Evolutionary conservation across 1,140 invertebrate species (phyloP).

Genomic region (Drosophila bipectinata): DNA sequence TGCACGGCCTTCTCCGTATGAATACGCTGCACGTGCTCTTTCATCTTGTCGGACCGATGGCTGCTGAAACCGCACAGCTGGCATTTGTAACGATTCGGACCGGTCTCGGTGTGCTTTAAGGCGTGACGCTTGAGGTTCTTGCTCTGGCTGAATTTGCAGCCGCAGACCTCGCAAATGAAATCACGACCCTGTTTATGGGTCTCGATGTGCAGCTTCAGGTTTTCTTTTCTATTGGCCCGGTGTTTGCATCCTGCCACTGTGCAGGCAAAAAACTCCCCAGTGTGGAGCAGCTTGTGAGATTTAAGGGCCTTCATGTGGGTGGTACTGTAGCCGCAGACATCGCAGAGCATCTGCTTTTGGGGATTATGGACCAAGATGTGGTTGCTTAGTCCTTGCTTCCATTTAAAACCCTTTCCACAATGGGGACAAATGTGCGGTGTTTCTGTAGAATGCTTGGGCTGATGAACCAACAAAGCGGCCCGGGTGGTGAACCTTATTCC

Average conservation of each 20-base stretch:
- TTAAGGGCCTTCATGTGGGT: constrained; percentile 86
- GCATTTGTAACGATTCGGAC: constrained; percentile 77
- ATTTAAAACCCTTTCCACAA: constrained; percentile 87
- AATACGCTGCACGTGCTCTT: constrained; percentile 84
- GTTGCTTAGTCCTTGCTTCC: constrained; percentile 87
- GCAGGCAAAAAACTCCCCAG: constrained; percentile 86
- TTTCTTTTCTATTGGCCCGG: constrained; percentile 85
- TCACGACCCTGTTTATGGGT: constrained; percentile 86
- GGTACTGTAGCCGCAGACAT: constrained; percentile 87
- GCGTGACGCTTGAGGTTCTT: constrained; percentile 85
- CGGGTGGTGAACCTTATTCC: constrained; percentile 85
- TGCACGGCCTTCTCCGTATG: constrained; percentile 83
- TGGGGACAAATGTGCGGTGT: constrained; percentile 86
- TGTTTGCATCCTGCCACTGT: constrained; percentile 84
- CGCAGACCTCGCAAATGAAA: constrained; percentile 85
- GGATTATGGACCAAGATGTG: constrained; percentile 86
- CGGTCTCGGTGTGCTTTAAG: constrained; percentile 82
- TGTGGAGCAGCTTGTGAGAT: constrained; percentile 86
- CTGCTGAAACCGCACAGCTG: constrained; percentile 85
- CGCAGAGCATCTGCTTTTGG: constrained; percentile 86
- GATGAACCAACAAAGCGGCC: constrained; percentile 85
- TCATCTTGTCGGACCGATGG: constrained; percentile 86
- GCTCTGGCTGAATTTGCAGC: constrained; percentile 84
- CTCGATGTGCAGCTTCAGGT: constrained; percentile 84
- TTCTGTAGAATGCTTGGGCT: constrained; percentile 86